Evolutionary conservation across 2,113 vertebrate species (phyloP).

Genomic region (Halcyon malimbica): DNA sequence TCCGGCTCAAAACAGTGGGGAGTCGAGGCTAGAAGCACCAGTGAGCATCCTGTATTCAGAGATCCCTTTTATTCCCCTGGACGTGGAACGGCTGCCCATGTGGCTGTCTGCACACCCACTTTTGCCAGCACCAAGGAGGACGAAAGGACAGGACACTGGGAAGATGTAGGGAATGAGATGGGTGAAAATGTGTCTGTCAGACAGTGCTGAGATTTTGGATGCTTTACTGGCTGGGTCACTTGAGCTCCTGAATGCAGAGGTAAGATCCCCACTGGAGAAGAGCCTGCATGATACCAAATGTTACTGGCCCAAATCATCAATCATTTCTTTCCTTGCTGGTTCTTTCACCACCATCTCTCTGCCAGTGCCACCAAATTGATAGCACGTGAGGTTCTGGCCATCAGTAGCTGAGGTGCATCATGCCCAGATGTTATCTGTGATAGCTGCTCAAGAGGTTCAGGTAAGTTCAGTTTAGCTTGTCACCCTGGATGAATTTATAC

Average conservation of each 20-base stretch:
- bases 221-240: accelerated
- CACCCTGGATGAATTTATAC: neutral
- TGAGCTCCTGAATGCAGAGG: neutral
- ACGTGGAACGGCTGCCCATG: neutral
- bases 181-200: neutral
- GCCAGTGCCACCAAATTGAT: accelerated
- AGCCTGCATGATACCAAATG: neutral
- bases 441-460: neutral
- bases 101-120: neutral
- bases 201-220: neutral
- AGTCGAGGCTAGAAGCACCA: neutral
- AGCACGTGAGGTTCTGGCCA: accelerated
- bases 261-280: neutral
- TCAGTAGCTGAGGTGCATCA: neutral
- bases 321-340: neutral
- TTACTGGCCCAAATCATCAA: neutral
- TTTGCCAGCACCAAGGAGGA: neutral
- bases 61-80: neutral
- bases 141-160: neutral
- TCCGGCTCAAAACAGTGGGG: neutral
- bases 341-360: neutral
- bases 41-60: neutral
- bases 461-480: neutral
- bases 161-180: neutral
- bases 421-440: neutral